Base-by-base conservation (phyloP, 2,888 invertebrate genomes). In the Capitulum mitella region DNA sequence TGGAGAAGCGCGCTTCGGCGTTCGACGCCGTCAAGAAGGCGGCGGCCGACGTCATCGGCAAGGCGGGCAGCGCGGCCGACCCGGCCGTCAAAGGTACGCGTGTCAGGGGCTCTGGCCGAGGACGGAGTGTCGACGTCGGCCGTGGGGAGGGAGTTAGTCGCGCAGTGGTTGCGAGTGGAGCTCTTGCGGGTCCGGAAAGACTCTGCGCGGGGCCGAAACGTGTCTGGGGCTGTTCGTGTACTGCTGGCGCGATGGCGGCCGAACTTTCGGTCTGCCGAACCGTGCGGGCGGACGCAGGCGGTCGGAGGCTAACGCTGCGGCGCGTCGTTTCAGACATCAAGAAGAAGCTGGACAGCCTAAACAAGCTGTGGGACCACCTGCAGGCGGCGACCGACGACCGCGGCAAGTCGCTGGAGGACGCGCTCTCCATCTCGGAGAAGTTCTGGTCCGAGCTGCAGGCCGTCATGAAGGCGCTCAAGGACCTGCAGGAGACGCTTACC, bases 371-470 rank as follows among this genome's bases (percentile, higher is more conserved):
- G 96, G 92, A 93, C 85, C 96, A 97, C 84, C 95, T 98, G 19
- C 95, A 96, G 84, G 91, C 91, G 82, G 92, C 93, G 0, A 95
- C 95, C 0, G 90, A 89, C 80, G 91, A 92, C 81, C 92, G 98
- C 54, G 92, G 94, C 26, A 89, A 89, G 76, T 93, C 93, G 0
- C 88, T 99, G 58, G 94, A 96, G 82, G 92, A 94, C 82, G 93
- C 98, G 0, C 88, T 98, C 74, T 91, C 91, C 78, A 91, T 94
- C 34, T 96, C 98, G 0, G 93, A 96, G 84, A 92, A 91, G 83
- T 99, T 99, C 92, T 99, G 98, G 98, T 91, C 93, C 81, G 95
- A 97, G 84, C 88, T 98, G 79, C 92, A 93, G 84, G 90, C 91
- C 3, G 92, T 98, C n/a, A 94, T 97, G 93, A 89, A 90, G 14